phyloP scores from a whole-genome alignment of 1,140 invertebrate species.

The Hylaeus anthracinus region DNA sequence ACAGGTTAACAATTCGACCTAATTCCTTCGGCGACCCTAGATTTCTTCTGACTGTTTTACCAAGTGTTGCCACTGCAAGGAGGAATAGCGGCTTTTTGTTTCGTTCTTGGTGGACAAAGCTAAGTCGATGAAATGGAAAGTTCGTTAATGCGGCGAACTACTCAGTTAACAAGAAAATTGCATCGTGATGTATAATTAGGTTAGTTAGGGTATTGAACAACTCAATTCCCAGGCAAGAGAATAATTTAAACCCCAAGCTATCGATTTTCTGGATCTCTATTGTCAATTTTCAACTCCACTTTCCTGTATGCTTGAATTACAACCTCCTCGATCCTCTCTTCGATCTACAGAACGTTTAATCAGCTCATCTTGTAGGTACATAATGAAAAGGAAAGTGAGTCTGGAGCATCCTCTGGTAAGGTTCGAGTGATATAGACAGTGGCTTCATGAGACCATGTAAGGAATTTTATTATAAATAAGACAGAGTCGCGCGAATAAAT shows the following conservation, averaged over 20 bases:
- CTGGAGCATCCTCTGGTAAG: not conserved
- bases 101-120: too few species aligned
- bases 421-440: conserved; percentile 7
- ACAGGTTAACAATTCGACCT: not conserved
- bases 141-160: too few species aligned
- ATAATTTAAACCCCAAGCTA: too few species aligned
- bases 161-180: too few species aligned
- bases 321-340: too few species aligned
- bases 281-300: conserved; percentile 1
- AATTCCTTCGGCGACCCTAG: not conserved
- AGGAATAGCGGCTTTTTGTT: too few species aligned
- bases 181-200: too few species aligned
- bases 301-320: not conserved
- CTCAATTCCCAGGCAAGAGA: too few species aligned
- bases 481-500: conserved; percentile 65
- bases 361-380: not conserved
- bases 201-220: too few species aligned
- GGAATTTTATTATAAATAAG: conserved; percentile 68
- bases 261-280: too few species aligned
- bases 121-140: too few species aligned
- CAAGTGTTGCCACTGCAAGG: too few species aligned
- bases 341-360: not conserved
- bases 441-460: conserved; percentile 46
- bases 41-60: not conserved
- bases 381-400: conserved; percentile 37